Conservation (phyloP, 2,797 vertebrate species). For the Tragelaphus oryx region DNA sequence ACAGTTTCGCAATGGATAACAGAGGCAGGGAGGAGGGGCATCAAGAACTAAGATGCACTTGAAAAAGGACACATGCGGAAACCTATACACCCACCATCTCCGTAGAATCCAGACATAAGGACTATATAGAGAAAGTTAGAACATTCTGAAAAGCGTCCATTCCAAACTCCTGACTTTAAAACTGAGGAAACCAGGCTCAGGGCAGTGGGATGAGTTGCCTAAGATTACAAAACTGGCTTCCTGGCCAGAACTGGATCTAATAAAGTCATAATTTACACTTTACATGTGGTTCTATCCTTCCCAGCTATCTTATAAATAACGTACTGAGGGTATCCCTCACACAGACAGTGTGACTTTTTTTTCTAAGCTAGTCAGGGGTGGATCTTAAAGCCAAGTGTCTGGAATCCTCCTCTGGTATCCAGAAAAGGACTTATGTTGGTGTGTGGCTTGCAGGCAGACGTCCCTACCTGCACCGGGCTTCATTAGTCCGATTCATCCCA, state of each 20-base stretch:
- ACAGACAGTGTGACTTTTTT: neutral
- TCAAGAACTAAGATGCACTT: neutral
- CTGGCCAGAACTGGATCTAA: neutral
- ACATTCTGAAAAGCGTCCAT: neutral
- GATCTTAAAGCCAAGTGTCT: neutral
- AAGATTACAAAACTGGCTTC: neutral
- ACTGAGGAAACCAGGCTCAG: neutral
- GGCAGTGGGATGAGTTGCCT: neutral
- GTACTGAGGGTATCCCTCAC: neutral
- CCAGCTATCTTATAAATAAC: neutral
- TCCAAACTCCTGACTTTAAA: neutral
- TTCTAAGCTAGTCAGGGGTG: neutral
- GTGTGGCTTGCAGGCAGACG: neutral
- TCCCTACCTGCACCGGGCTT: neutral
- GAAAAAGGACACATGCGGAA: neutral
- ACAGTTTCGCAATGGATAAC: neutral
- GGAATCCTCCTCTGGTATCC: neutral
- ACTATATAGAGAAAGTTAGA: neutral
- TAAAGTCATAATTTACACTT: neutral
- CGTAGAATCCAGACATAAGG: neutral
- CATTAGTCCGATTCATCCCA: neutral
- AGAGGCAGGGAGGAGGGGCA: neutral
- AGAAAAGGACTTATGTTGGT: neutral
- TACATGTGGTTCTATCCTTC: neutral
- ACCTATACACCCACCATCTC: neutral